Base-by-base conservation (phyloP, 2,888 invertebrate genomes). In the Chorisops tibialis region DNA sequence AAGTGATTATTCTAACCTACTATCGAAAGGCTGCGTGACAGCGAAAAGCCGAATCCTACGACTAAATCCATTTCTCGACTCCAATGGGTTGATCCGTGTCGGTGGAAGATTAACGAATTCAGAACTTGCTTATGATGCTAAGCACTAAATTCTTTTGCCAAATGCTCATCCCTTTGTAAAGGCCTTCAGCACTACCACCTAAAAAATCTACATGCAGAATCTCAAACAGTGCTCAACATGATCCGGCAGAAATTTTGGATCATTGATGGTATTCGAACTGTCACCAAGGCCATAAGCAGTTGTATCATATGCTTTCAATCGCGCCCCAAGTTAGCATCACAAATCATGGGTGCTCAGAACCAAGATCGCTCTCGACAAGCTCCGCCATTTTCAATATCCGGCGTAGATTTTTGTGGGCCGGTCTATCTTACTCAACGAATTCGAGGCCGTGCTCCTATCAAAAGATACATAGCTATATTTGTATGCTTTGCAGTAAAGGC, bases 101-200 rank as follows among this genome's bases (percentile, higher is more conserved):
- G 64, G 67, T 30, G 68, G 66, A 16, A 35, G 67, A 54, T 24
- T 66, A 41, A 35, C 56, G 41, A 62, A 64, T 45, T 58, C 65
- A 2, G 38, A 45, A 35, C 54, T 65, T 18, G 50, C 61, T 1
- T 61, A 43, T 21, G 41, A 49, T 6, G 43, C 60, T 5, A 9
- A 19, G 3, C 64, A 62, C 48, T 51, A 58, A 4, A 54, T 59
- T 9, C 51, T 64, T 35, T 14, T 59, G 12, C 61, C 64, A 14
- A 43, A 52, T 5, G 24, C 19, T 11, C 51, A 51, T 21, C 12
- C 16, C 3, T 14, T 60, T 5, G 49, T 39, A 7, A 18, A 30
- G 1, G 47, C 52, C 4, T 50, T 63, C 59, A 54, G n/a, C 7
- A 48, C 11, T 21, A 9, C 11, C 63, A 60, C 56, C 4, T 60